These are phyloP conservation scores for Drosophila longiperda DNA, from an alignment of 2,888 invertebrate genomes.

Conservation along the genomic window DNA sequence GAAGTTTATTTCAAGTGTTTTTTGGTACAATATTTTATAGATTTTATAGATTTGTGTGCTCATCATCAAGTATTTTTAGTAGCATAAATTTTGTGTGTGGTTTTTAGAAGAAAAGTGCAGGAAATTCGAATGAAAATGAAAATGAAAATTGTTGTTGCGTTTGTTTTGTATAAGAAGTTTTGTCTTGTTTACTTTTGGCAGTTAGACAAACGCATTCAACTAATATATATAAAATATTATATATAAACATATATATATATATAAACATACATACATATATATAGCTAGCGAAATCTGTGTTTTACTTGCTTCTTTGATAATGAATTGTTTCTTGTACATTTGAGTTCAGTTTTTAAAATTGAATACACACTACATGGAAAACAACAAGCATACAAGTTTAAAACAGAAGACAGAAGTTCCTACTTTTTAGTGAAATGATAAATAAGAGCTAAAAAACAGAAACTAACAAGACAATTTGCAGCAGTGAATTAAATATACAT, in stretches of 20 bases:
- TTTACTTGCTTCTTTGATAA: conserved; percentile 62
- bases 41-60: conserved; percentile 61
- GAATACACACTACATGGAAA: conserved; percentile 36
- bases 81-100: conserved; percentile 53
- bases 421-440: conserved; percentile 77
- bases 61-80: conserved; percentile 60
- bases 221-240: conserved; percentile 33
- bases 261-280: conserved; percentile 48
- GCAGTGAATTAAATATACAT: conserved; percentile 67
- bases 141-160: conserved; percentile 45
- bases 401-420: conserved; percentile 76
- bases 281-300: conserved; percentile 73
- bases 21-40: conserved; percentile 61
- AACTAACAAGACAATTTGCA: conserved; percentile 67
- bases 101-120: conserved; percentile 29
- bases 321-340: conserved; percentile 42
- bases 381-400: conserved; percentile 51
- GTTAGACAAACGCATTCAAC: conserved; percentile 38
- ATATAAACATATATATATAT: conserved; percentile 35
- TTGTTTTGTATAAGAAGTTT: conserved; percentile 43
- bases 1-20: conserved; percentile 55
- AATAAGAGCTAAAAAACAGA: conserved; percentile 53
- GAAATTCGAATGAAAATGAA: conserved; percentile 20
- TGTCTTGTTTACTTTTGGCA: conserved; percentile 41
- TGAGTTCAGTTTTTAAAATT: conserved; percentile 47